Evolutionary conservation across 2,888 invertebrate genomes (phyloP).

Genomic region (Tachystola acroxantha): DNA sequence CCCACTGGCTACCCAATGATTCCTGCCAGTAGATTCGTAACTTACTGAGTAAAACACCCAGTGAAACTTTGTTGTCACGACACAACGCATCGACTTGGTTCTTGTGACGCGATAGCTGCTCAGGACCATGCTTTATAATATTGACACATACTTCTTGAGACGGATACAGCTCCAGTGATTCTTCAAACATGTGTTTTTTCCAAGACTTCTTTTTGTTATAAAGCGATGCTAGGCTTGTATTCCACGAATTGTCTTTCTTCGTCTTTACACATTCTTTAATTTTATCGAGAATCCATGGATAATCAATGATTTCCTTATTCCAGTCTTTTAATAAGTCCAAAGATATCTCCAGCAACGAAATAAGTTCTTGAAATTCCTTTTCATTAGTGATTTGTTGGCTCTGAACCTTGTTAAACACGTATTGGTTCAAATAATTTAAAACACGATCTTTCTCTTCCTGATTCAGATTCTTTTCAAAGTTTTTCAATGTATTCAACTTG

Average conservation of each 20-base stretch:
- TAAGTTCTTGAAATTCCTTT: constrained; percentile 21
- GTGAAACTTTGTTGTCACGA: constrained; percentile 26
- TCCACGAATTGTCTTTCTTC: constrained; percentile 35
- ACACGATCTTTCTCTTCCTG: constrained; percentile 33
- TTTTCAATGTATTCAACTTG: constrained; percentile 28
- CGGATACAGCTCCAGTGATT: constrained; percentile 40
- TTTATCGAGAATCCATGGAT: constrained; percentile 34
- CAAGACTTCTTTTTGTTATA: constrained; percentile 53
- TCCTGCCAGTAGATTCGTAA: constrained; percentile 50
- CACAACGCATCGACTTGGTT: constrained; percentile 29
- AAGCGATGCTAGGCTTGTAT: constrained; percentile 26
- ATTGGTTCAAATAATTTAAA: constrained; percentile 36
- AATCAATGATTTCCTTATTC: constrained; percentile 39
- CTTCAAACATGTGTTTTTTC: constrained; percentile 47
- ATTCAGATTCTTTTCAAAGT: constrained; percentile 27
- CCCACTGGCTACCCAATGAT: constrained; percentile 36
- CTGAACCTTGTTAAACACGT: constrained; percentile 24
- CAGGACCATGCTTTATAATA: constrained; percentile 51
- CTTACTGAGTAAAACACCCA: constrained; percentile 35
- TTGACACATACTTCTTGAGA: constrained; percentile 44
- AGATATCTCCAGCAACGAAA: constrained; percentile 19
- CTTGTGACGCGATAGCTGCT: constrained; percentile 30
- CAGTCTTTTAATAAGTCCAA: constrained; percentile 39
- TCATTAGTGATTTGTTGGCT: constrained; percentile 20
- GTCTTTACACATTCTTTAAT: constrained; percentile 35